Evolutionary conservation across 2,797 vertebrate genomes (phyloP).

Genomic region (Syngnathus rostellatus): DNA sequence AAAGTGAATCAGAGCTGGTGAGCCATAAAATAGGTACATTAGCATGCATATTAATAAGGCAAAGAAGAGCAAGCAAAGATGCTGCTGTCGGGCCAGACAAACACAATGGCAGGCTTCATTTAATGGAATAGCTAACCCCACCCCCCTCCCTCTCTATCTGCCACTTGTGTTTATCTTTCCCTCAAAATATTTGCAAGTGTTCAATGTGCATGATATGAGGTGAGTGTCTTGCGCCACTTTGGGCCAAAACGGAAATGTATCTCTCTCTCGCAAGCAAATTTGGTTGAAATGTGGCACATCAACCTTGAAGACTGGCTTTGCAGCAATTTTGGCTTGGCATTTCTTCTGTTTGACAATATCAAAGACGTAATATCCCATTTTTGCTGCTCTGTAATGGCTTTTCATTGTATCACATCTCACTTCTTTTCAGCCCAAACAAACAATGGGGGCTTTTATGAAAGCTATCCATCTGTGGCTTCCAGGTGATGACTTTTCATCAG

Average conservation of each 20-base stretch:
- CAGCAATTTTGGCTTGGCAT: slow-evolving; percentile 49
- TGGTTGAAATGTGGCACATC: slow-evolving; percentile 27
- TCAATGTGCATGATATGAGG: not conserved
- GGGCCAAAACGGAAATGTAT: not conserved
- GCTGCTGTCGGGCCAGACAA: slow-evolving; percentile 48
- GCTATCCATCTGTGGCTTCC: slow-evolving; percentile 66
- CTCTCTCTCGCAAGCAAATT: slow-evolving; percentile 17
- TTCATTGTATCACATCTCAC: slow-evolving; percentile 52
- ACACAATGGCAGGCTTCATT: slow-evolving; percentile 56
- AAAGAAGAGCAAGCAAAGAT: slow-evolving; percentile 56
- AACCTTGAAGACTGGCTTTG: slow-evolving; percentile 30
- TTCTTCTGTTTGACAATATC: slow-evolving; percentile 57
- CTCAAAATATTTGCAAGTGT: slow-evolving; percentile 4
- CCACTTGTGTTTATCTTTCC: slow-evolving; percentile 6
- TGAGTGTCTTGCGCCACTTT: not conserved
- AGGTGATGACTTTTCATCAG: slow-evolving; percentile 64
- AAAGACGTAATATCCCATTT: slow-evolving; percentile 62
- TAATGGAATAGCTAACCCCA: slow-evolving; percentile 27
- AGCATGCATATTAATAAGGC: slow-evolving; percentile 74
- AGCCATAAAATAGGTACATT: slow-evolving; percentile 77
- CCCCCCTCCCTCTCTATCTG: slow-evolving; percentile 6
- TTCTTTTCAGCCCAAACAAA: slow-evolving; percentile 60
- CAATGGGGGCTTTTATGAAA: slow-evolving; percentile 52
- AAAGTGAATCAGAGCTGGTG: slow-evolving; percentile 72
- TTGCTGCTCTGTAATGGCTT: slow-evolving; percentile 55